Conservation (phyloP, 2,888 invertebrate genomes). For the Meganola albula region DNA sequence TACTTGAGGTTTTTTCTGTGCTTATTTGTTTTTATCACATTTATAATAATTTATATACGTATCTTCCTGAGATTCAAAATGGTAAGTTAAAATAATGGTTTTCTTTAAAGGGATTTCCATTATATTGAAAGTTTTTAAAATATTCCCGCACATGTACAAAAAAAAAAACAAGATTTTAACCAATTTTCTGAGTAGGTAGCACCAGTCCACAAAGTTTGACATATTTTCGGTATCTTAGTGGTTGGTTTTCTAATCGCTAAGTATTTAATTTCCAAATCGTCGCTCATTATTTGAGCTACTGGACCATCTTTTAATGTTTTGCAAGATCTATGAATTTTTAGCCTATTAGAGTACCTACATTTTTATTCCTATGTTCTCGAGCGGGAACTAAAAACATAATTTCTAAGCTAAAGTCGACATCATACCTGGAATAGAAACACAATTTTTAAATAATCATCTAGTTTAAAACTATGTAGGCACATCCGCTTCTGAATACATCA, state of each 20-base stretch:
- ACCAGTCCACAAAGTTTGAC: conserved; percentile 4
- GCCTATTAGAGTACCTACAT: conserved; percentile 71
- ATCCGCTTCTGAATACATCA: too few species aligned
- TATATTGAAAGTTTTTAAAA: conserved; percentile 3
- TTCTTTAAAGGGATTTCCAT: conserved; percentile 3
- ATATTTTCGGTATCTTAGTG: conserved; percentile 3
- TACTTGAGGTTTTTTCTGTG: too few species aligned
- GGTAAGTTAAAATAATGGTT: too few species aligned
- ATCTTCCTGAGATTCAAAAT: too few species aligned
- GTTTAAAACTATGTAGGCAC: too few species aligned
- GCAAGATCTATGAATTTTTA: conserved; percentile 72
- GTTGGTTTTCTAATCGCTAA: conserved; percentile 18
- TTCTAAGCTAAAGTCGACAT: conserved; percentile 61
- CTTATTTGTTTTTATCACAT: too few species aligned
- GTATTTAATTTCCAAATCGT: conserved; percentile 50
- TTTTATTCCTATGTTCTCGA: conserved; percentile 61
- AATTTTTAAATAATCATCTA: too few species aligned
- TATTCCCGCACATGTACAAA: conserved; percentile 11
- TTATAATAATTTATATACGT: too few species aligned
- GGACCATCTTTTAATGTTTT: conserved; percentile 51
- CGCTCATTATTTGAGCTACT: conserved; percentile 29
- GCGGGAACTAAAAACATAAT: conserved; percentile 80
- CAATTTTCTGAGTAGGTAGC: conserved; percentile 1
- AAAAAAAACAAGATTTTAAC: neutral
- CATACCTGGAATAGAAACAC: conserved; percentile 3